A percentile compares a stretch with the other conserved stretches of the same genome.
Evolutionary conservation across 2,113 vertebrate species (phyloP).

Genomic region (Todiramphus chloris): DNA sequence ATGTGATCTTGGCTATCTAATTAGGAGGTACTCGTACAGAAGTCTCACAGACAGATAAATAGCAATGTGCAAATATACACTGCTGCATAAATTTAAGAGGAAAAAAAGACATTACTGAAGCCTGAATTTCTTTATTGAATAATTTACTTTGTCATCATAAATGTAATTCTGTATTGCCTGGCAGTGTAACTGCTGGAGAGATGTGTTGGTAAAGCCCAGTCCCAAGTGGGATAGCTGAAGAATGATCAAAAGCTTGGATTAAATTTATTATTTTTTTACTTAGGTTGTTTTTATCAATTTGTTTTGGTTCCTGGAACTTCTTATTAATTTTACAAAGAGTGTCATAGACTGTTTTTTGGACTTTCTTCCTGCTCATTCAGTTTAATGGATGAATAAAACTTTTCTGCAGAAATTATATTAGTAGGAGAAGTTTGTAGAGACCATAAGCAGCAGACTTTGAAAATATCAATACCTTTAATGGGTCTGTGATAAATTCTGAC

Average conservation of each 20-base stretch:
- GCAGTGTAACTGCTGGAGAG: conserved; percentile 13
- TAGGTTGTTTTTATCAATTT: not conserved
- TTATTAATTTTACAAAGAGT: conserved; percentile 19
- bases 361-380: conserved; percentile 9
- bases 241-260: conserved; percentile 59
- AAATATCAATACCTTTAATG: not conserved
- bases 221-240: conserved; percentile 2
- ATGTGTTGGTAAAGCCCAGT: conserved; percentile 7
- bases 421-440: not conserved
- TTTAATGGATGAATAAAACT: conserved; percentile 3
- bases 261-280: not conserved
- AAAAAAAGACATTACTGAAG: conserved; percentile 37
- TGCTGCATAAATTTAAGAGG: conserved; percentile 19
- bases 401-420: not conserved
- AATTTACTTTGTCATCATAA: conserved; percentile 64
- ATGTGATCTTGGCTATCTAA: not conserved
- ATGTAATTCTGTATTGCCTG: conserved; percentile 16
- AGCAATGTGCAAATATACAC: not conserved
- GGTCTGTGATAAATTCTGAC: not conserved
- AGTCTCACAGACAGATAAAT: not conserved
- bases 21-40: not conserved
- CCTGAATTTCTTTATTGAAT: conserved; percentile 57
- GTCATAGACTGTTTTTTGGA: not conserved
- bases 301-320: not conserved
- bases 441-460: not conserved